These are phyloP conservation scores for Tenthredo mesomela DNA, from an alignment of 2,888 invertebrate genomes.

Conservation along the genomic window DNA sequence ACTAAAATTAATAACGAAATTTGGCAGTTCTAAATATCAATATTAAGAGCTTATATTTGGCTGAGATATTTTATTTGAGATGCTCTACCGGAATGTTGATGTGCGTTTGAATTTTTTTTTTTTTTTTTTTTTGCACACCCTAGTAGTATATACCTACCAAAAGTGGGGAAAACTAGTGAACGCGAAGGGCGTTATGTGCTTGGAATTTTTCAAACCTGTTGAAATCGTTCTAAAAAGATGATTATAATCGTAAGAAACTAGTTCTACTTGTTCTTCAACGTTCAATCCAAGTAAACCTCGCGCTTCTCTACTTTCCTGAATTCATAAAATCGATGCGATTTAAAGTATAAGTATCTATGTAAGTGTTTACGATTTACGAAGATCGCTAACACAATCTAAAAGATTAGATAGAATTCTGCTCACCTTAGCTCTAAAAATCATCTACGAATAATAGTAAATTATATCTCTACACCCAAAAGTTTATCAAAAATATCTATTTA, in stretches of 20 bases:
- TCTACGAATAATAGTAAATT: background rate
- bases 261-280: slow-evolving; percentile 23
- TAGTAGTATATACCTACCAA: background rate
- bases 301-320: slow-evolving; percentile 1
- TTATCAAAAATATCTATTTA: background rate
- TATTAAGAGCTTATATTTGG: too few relatives aligned
- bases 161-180: background rate
- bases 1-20: too few relatives aligned
- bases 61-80: too few relatives aligned
- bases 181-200: background rate
- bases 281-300: background rate
- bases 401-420: background rate
- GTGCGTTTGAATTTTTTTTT: too few relatives aligned
- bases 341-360: background rate
- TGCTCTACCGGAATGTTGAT: too few relatives aligned
- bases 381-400: background rate
- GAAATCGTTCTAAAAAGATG: background rate
- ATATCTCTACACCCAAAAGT: background rate
- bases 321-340: background rate
- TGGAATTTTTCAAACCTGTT: slow-evolving; percentile 1
- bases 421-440: background rate
- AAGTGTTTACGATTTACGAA: background rate
- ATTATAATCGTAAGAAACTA: slow-evolving; percentile 16
- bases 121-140: too few relatives aligned
- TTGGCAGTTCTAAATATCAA: too few relatives aligned